Evolutionary conservation across 2,888 invertebrate genomes (phyloP).

Genomic region (Chrysotoxum bicinctum): DNA sequence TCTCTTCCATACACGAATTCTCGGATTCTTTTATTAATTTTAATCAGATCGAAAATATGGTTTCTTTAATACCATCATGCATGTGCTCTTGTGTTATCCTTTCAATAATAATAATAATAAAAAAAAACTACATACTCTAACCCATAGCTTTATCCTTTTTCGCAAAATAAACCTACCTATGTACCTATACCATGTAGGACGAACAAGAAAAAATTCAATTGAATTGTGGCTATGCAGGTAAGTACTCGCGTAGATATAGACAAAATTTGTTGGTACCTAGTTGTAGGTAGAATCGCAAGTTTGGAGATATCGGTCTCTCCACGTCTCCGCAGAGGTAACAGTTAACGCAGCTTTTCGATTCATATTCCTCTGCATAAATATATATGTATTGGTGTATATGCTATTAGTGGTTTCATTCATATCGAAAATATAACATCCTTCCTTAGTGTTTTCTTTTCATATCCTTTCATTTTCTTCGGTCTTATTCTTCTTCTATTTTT

Average conservation of each 20-base stretch:
- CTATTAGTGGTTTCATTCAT: slow-evolving; percentile 59
- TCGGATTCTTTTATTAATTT: slow-evolving; percentile 64
- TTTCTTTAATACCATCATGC: slow-evolving; percentile 62
- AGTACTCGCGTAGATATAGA: slow-evolving; percentile 13
- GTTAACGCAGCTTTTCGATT: slow-evolving; percentile 63
- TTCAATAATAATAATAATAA: slow-evolving; percentile 19
- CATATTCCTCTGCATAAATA: slow-evolving; percentile 18
- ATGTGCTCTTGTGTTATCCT: slow-evolving; percentile 62
- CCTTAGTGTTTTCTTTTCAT: slow-evolving; percentile 53
- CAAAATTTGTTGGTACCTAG: slow-evolving; percentile 13
- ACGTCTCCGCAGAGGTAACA: slow-evolving; percentile 9
- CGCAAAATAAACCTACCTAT: slow-evolving; percentile 13
- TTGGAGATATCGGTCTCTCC: background rate
- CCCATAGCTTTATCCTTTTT: slow-evolving; percentile 46
- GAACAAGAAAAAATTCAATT: slow-evolving; percentile 44
- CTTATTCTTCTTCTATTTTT: background rate
- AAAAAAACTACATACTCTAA: slow-evolving; percentile 44
- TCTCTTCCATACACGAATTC: slow-evolving; percentile 36
- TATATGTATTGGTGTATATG: background rate
- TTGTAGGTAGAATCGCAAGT: background rate
- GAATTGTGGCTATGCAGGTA: slow-evolving; percentile 38
- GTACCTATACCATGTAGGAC: background rate
- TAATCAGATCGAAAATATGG: slow-evolving; percentile 71
- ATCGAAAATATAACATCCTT: slow-evolving; percentile 47
- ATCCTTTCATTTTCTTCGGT: slow-evolving; percentile 29